Conservation (phyloP, 2,797 vertebrate genomes). For the Cheirogaleus major region DNA sequence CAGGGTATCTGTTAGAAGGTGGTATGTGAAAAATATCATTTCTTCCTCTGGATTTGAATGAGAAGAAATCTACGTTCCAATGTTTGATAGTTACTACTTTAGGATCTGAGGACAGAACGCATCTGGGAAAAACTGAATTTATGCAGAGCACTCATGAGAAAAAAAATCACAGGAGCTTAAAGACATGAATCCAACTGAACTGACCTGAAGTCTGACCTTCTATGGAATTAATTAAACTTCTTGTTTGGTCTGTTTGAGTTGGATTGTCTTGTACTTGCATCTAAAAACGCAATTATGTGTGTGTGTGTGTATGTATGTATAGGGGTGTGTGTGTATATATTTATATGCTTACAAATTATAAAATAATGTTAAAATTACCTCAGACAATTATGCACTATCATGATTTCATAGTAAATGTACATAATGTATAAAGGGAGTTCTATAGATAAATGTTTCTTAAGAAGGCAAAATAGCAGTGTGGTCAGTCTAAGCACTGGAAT, state of each 20-base stretch:
- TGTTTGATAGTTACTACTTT: not conserved
- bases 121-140: not conserved
- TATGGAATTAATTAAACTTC: not conserved
- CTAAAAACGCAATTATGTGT: not conserved
- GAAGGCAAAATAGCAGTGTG: not conserved
- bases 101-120: not conserved
- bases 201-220: not conserved
- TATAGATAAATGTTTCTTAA: not conserved
- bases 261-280: not conserved
- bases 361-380: conserved; percentile 3
- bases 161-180: not conserved
- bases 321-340: not conserved
- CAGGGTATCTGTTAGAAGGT: not conserved
- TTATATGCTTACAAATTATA: not conserved
- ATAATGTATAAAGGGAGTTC: not conserved
- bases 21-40: not conserved
- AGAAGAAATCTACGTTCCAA: not conserved
- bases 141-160: not conserved
- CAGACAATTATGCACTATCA: not conserved
- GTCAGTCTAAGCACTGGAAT: not conserved
- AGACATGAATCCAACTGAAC: not conserved
- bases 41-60: not conserved
- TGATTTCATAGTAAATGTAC: not conserved
- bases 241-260: not conserved
- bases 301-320: not conserved